Evolutionary conservation across 2,113 vertebrate species (phyloP).

Genomic region (Dermatemys mawii): DNA sequence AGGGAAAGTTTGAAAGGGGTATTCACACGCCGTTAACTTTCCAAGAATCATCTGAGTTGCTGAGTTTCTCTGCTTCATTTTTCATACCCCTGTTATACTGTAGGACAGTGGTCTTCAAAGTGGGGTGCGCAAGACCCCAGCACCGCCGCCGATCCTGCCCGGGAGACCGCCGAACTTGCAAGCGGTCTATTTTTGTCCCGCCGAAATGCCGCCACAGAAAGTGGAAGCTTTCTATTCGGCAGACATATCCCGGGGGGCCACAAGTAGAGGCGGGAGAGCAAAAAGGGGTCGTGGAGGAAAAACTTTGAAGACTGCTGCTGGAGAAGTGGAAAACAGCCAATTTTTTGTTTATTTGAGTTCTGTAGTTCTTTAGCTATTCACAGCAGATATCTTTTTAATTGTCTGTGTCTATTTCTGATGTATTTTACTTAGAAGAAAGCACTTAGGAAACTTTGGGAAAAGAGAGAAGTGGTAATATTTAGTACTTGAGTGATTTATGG

Average conservation of each 20-base stretch:
- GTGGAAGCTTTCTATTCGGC: too few species aligned
- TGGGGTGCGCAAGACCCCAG: too few species aligned
- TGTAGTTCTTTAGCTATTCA: neutral
- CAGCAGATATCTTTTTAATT: neutral
- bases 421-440: neutral
- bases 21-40: neutral
- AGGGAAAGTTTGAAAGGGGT: neutral
- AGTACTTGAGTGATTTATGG: neutral
- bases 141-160: too few species aligned
- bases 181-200: too few species aligned
- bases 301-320: too few species aligned
- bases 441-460: neutral
- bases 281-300: too few species aligned
- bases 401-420: neutral
- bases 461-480: neutral
- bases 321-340: neutral
- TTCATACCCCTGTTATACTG: neutral
- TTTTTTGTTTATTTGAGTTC: neutral
- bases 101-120: too few species aligned
- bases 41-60: neutral
- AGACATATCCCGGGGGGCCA: too few species aligned
- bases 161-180: too few species aligned
- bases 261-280: too few species aligned
- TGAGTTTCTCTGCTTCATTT: neutral
- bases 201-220: too few species aligned